phyloP scores from a whole-genome alignment of 2,888 invertebrate genomes.

The Agonopterix heracliana region DNA sequence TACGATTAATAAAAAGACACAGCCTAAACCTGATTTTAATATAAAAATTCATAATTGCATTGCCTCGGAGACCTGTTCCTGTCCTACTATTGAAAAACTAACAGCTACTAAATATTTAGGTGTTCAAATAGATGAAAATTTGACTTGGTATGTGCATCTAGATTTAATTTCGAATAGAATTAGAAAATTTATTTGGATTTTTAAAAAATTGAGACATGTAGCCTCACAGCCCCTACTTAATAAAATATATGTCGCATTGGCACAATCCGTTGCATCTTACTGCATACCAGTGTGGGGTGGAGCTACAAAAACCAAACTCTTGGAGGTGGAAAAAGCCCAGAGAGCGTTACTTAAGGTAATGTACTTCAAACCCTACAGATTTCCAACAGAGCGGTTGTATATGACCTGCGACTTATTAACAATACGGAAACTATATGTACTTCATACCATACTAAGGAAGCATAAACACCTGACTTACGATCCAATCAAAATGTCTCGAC shows the following conservation, averaged over 20 bases:
- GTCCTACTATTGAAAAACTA: neutral
- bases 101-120: conserved; percentile 3
- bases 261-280: conserved; percentile 6
- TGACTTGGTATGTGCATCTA: neutral
- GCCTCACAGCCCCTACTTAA: neutral
- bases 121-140: neutral
- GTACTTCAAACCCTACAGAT: conserved; percentile 6
- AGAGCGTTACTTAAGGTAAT: conserved; percentile 8
- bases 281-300: conserved; percentile 12
- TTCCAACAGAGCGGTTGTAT: conserved; percentile 3
- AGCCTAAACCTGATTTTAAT: neutral
- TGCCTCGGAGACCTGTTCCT: neutral
- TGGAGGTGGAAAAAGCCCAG: conserved; percentile 10
- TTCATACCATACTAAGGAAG: conserved; percentile 4
- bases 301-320: conserved; percentile 5
- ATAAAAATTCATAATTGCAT: neutral
- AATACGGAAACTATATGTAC: conserved; percentile 2
- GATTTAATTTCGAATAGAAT: neutral
- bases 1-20: conserved; percentile 49
- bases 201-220: conserved; percentile 4
- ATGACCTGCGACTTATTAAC: neutral
- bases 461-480: conserved; percentile 6
- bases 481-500: neutral
- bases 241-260: conserved; percentile 5
- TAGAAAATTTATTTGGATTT: conserved; percentile 9